Base-by-base conservation (phyloP, 2,113 vertebrate genomes). In the Petrocephalus microphthalmus region DNA sequence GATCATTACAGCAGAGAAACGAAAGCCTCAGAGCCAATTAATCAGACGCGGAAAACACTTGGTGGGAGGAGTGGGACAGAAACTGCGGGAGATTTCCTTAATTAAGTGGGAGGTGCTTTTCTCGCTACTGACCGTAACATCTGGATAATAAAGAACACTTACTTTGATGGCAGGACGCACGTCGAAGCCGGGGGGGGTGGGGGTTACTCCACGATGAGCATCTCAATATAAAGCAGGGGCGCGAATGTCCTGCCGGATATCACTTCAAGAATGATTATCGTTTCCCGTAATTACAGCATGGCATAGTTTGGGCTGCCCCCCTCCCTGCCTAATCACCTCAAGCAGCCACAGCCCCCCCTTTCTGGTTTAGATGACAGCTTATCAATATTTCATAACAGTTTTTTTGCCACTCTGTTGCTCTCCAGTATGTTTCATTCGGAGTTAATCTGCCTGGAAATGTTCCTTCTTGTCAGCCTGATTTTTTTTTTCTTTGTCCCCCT, bases 41-140 rank as follows among this genome's bases (percentile, higher is more conserved):
- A 83, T 88, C 51, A 84, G 52, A 56, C 19, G 20, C 17, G 33
- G 87, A n/a, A 88, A 88, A 83, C 5, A 22, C 54, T 60, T 60
- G 78, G 22, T 53, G 60, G 78, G 87, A 25, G 47, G 52, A 29
- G 87, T 83, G 42, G 87, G 47, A 56, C 7, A 53, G 42, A 88
- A 53, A 83, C 74, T 47, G 87, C 52, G 49, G 52, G 52, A 88
- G 87, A 83, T 88, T 88, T 88, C 57, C 25, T 54, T 57, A 88
- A 88, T 88, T 60, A 88, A 88, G 83, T 49, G 74, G 87, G 29
- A 88, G 83, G 74, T 42, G 51, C n/a, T 83, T 88, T 74, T 84
- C 37, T 56, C 82, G 13, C 78, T 45, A 25, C 56, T 83, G 78
- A 83, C 87, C 74, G 42, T 83, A 84, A 88, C 87, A 83, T 88